Base-by-base conservation (phyloP, 1,140 invertebrate genomes). In the Drosophila triauraria region DNA sequence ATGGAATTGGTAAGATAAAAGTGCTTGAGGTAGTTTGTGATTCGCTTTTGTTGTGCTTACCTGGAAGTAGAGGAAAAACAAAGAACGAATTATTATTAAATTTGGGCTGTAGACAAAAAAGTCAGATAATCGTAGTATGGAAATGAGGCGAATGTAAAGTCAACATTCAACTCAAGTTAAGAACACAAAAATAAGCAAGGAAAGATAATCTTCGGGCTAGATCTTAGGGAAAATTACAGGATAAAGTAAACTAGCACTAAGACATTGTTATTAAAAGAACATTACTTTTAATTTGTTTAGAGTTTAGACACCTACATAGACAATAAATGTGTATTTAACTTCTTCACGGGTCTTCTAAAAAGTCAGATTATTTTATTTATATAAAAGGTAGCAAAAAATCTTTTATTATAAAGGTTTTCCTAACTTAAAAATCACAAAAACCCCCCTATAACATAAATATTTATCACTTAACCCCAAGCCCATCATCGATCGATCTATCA, bases 1-100 rank as follows among this genome's bases (percentile, higher is more conserved):
- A 30, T 50, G 68, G 57, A 43, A 74, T 77, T 56, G 79, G 32
- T 75, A 80, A 80, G 80, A 84, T 88, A 87, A 83, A 76, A 72
- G 63, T 63, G 78, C 61, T 77, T 62, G 71, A 53, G 53, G 63
- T 60, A 75, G 60, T 48, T 68, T 60, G 32, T 43, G 46, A 48
- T 57, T 30, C 44, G 42, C 44, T 53, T 27, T 82, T 50, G 30
- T 35, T 53, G 23, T 70, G 67, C 83, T 87, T 85, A 85, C 83
- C 70, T 81, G 82, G 7, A 84, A 84, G 48, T 60, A 61, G 30
- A 80, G 67, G 40, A 51, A 57, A 77, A 60, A 82, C 32, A 27
- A 57, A 77, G 51, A 60, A 67, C 51, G 38, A 72, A 80, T 63
- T 53, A 61, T 57, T 44, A 61, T 67, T 83, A 80, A 69, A 67